A percentile compares a stretch with the other conserved stretches of the same genome.
phyloP scores from a whole-genome alignment of 2,113 vertebrate genomes.

The Passer montanus region DNA sequence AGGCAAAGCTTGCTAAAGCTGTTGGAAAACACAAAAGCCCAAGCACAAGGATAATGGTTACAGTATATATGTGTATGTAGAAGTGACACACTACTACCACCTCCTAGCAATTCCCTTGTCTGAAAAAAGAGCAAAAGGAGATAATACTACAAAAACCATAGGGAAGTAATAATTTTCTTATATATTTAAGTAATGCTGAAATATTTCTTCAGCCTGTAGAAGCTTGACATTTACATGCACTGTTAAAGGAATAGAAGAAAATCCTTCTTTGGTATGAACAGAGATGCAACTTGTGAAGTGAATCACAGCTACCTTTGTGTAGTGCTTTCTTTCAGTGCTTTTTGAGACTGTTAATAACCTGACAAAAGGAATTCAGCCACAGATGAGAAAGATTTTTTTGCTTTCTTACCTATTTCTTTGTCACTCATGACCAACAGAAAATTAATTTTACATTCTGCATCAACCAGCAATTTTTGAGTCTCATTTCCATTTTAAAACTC shows the following conservation, averaged over 20 bases:
- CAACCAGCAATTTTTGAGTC: neutral
- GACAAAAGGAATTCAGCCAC: neutral
- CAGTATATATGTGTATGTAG: neutral
- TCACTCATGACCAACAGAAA: neutral
- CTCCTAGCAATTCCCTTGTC: neutral
- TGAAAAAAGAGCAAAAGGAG: neutral
- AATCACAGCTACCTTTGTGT: neutral
- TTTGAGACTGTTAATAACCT: neutral
- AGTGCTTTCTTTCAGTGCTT: neutral
- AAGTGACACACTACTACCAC: neutral
- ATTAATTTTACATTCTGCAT: slow-evolving; percentile 34
- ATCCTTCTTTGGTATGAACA: neutral
- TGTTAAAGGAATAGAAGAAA: neutral
- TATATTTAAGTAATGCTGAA: neutral
- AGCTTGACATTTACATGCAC: neutral
- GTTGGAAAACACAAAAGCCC: neutral
- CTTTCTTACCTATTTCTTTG: neutral
- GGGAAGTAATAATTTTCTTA: neutral
- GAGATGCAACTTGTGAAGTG: neutral
- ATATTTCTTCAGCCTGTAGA: neutral
- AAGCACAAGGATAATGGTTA: neutral
- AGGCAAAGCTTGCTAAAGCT: neutral
- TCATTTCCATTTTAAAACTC: slow-evolving; percentile 26
- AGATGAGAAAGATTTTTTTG: neutral
- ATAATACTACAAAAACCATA: neutral